Percentiles rank a stretch among this genome's conserved stretches.
These are phyloP conservation scores for Bembecia ichneumoniformis DNA, from an alignment of 2,888 invertebrate genomes.

Conservation along the genomic window DNA sequence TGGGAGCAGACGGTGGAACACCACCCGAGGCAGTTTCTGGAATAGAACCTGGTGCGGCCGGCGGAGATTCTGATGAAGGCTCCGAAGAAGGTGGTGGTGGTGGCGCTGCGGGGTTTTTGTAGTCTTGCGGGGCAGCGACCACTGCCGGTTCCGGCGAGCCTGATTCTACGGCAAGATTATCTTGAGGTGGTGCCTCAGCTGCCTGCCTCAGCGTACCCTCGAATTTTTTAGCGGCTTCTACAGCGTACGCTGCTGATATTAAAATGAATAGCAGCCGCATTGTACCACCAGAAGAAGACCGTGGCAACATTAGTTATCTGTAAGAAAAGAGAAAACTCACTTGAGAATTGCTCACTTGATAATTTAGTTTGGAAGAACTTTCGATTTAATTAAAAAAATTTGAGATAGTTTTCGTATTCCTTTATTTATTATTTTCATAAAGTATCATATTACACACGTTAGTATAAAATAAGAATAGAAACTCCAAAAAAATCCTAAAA, in stretches of 20 bases:
- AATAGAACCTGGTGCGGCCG: conserved; percentile 27
- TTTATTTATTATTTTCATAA: too few relatives aligned
- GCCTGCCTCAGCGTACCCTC: conserved; percentile 62
- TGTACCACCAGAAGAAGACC: conserved; percentile 46
- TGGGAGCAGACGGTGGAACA: conserved; percentile 63
- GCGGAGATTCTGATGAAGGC: conserved; percentile 24
- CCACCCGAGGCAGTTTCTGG: conserved; percentile 63
- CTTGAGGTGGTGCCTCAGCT: conserved; percentile 63
- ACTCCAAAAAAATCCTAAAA: too few relatives aligned
- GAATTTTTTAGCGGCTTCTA: conserved; percentile 61
- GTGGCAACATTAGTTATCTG: conserved; percentile 65
- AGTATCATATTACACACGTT: too few relatives aligned
- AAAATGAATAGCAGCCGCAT: conserved; percentile 63
- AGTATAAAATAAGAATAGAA: too few relatives aligned
- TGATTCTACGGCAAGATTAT: conserved; percentile 61
- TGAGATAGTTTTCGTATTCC: too few relatives aligned
- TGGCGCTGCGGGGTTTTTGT: conserved; percentile 54
- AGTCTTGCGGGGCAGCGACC: conserved; percentile 57
- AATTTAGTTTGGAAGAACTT: too few relatives aligned
- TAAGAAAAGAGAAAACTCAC: conserved; percentile 41
- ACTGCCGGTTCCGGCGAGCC: conserved; percentile 56
- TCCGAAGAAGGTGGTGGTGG: conserved; percentile 26
- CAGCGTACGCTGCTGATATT: conserved; percentile 56
- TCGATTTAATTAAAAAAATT: too few relatives aligned
- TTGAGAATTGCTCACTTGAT: too few relatives aligned